Base-by-base conservation (phyloP, 2,797 vertebrate species). In the Sylvilagus floridanus region DNA sequence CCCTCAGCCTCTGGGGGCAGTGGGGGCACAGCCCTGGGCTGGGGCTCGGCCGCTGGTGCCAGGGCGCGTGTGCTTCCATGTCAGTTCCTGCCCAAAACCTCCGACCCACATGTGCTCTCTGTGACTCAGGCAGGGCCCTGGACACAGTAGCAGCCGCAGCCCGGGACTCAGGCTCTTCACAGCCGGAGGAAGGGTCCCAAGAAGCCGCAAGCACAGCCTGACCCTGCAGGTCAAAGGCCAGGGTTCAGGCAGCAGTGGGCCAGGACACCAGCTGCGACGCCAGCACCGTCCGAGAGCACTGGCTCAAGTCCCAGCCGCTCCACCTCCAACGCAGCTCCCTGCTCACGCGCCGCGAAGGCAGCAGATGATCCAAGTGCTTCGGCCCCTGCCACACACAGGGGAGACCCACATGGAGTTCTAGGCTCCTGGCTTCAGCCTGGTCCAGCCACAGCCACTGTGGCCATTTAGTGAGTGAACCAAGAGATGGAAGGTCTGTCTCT, bases 11-110 rank as follows among this genome's bases (percentile, higher is more conserved):
- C 60, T 50, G 28, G 35, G 42, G 42, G 42, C 8, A 8, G n/a
- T 7, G 8, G 0, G 1, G 1, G 1, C 12, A 4, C 2, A 1
- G 52, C 37, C 47, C 24, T 0, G 0, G 52, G 54, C 84, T 50
- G 66, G 62, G 52, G 30, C 35, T 89, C 24, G n/a, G 84, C 24
- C 10, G 1, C 3, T 8, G 22, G 32, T 71, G 47, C 47, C 52
- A 52, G 16, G 84, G 22, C 5, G 65, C 17, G 1, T 26, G 32
- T 0, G 0, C 2, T 13, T 66, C 73, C 79, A 35, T 12, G 37
- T 63, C 21, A 50, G 7, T 35, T 10, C 50, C 5, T 21, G 12
- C 42, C 4, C 17, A 62, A 2, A 30, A 28, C 88, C 4, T n/a
- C 30, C 12, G 54, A 1, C 73, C 65, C 42, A 65, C 21, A 32